Base-by-base conservation (phyloP, 2,888 invertebrate genomes). In the Plebejus melissa region DNA sequence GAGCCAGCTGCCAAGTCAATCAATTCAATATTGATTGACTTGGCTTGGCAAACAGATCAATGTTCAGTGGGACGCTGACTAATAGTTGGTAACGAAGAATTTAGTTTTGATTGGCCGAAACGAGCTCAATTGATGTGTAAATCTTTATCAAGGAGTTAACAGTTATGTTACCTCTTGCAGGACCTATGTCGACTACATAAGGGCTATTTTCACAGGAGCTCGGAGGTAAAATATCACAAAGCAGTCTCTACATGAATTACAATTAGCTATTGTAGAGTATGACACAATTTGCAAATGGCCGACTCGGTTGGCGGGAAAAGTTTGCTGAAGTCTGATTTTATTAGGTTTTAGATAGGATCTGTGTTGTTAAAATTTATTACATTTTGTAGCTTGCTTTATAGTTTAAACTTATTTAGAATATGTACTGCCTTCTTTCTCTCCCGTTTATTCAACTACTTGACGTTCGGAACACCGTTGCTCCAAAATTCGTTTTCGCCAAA, bases 91-190 rank as follows among this genome's bases (percentile, higher is more conserved):
- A 65, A 81, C 76, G 80, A 85, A 83, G 86, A 87, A 87, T 88
- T 87, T 80, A 77, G 82, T 83, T 65, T 83, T 88, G 87, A 90
- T 89, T 90, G 87, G 85, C 82, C 79, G 78, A 81, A 88, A 88
- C 83, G 80, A 87, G 86, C 87, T 87, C 85, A 90, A 90, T 89
- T 90, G 85, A 79, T 83, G 80, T 82, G 75, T 86, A 84, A 81
- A 81, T 81, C 79, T 72, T 72, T 72, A 72, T 72, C 72, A 72
- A 81, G 81, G 81, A 78, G 80, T 54, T 16, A 0, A 9, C 4
- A 54, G 54, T 54, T 54, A 16, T 54, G 16, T 16, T 54, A 54
- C 16, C 16, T 16, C 54, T 54, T 16, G 2, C 54, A 54, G 54
- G 54, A 54, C 54, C 54, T 54, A 54, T 54, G 4, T 2, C 54